A percentile compares a stretch with the other conserved stretches of the same genome.
phyloP scores from a whole-genome alignment of 2,113 vertebrate genomes.

The Dasypus novemcinctus region DNA sequence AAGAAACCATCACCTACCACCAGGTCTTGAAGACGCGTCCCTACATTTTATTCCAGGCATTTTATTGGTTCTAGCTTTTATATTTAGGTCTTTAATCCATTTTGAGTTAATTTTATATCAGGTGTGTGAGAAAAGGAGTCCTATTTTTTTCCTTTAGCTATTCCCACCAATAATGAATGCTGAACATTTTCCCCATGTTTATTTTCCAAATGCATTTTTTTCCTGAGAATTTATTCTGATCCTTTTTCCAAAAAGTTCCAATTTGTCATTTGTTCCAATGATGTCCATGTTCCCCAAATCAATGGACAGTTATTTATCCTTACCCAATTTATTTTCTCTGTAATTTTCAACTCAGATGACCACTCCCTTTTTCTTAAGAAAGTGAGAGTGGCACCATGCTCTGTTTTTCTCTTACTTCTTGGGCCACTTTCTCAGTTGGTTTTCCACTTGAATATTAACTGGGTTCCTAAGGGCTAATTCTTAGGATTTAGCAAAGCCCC shows the following conservation, averaged over 20 bases:
- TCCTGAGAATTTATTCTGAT: conserved; percentile 6
- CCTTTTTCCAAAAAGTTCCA: not conserved
- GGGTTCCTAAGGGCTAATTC: not conserved
- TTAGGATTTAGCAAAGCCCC: not conserved
- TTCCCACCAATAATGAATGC: not conserved
- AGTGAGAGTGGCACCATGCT: not conserved
- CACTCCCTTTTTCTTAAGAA: not conserved
- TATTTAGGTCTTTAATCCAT: too few species aligned
- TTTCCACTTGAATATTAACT: not conserved
- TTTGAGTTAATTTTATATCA: too few species aligned
- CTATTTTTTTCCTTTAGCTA: not conserved
- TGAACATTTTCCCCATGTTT: not conserved
- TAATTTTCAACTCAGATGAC: not conserved
- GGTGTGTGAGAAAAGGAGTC: too few species aligned
- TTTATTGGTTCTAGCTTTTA: too few species aligned
- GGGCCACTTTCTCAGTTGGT: not conserved
- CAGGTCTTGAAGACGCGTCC: too few species aligned
- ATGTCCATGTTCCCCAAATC: not conserved
- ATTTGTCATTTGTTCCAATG: not conserved
- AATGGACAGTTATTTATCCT: not conserved
- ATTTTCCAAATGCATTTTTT: not conserved
- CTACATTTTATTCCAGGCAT: too few species aligned
- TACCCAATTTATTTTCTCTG: not conserved
- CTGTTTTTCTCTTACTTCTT: not conserved
- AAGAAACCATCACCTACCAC: too few species aligned